These are phyloP conservation scores for Spea bombifrons DNA, from an alignment of 2,113 vertebrate species.

Conservation along the genomic window DNA sequence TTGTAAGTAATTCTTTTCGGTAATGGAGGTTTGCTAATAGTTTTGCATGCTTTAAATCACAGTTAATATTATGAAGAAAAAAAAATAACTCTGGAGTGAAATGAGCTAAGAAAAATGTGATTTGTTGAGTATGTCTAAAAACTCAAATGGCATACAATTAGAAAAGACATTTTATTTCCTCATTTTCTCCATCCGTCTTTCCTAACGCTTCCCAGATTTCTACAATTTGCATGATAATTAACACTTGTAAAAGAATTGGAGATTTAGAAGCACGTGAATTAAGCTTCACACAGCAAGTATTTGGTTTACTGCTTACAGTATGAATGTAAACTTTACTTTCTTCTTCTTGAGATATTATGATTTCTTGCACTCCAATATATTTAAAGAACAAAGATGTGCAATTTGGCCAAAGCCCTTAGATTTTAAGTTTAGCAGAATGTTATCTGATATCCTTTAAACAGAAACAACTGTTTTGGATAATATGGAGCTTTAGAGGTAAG, in stretches of 20 bases:
- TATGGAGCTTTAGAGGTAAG: no score
- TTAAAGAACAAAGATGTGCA: no score
- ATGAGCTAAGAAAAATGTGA: conserved; percentile 32
- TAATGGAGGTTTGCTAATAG: conserved; percentile 26
- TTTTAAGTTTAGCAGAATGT: no score
- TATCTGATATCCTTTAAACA: no score
- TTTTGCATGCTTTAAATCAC: conserved; percentile 36
- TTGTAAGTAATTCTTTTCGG: conserved; percentile 48
- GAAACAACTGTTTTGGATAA: no score
- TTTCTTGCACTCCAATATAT: background rate
- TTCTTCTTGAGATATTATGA: background rate
- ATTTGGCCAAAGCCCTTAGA: no score
- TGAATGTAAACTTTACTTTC: background rate
- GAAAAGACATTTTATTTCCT: conserved; percentile 34
- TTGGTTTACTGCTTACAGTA: conserved; percentile 1
- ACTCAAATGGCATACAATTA: conserved; percentile 34
- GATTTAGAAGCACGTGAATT: background rate
- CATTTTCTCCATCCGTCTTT: conserved; percentile 43
- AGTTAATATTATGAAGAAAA: conserved; percentile 21
- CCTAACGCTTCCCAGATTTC: conserved; percentile 35
- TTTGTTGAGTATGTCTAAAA: conserved; percentile 3
- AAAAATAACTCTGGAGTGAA: conserved; percentile 44
- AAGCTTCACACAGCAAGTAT: background rate
- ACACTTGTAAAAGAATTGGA: conserved; percentile 47
- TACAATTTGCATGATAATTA: conserved; percentile 46